Percentiles rank a stretch among this genome's conserved stretches.
These are phyloP conservation scores for Hassar affinis DNA, from an alignment of 2,113 vertebrate species.

Conservation along the genomic window DNA sequence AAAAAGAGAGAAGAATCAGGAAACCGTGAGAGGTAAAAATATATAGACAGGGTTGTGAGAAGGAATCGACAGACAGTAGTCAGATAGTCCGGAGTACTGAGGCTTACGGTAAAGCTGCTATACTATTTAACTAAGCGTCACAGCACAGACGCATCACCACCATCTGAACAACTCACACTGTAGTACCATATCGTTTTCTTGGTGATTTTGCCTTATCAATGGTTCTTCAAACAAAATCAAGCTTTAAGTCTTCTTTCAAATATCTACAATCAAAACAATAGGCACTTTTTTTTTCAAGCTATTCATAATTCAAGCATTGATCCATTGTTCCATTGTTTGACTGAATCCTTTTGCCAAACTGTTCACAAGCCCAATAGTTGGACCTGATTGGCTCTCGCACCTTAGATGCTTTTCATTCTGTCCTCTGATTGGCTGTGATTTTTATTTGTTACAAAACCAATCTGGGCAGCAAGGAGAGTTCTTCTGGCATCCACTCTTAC, in stretches of 20 bases:
- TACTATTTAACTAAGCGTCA: constrained; percentile 37
- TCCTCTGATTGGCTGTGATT: constrained; percentile 26
- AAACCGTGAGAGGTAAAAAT: neutral
- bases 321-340: constrained; percentile 28
- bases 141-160: constrained; percentile 17
- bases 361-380: constrained; percentile 6
- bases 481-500: constrained; percentile 40
- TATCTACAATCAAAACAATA: constrained; percentile 36
- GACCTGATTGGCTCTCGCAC: constrained; percentile 29
- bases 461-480: constrained; percentile 33
- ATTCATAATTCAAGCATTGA: constrained; percentile 19
- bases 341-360: constrained; percentile 20
- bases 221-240: constrained; percentile 34
- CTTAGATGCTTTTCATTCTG: constrained; percentile 2
- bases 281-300: constrained; percentile 39
- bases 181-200: constrained; percentile 6
- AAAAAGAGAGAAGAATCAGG: neutral
- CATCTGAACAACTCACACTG: constrained; percentile 21
- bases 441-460: constrained; percentile 35
- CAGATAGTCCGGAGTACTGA: neutral
- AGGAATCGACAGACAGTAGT: constrained; percentile 15
- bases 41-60: neutral
- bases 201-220: neutral
- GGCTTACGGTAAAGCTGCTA: constrained; percentile 25
- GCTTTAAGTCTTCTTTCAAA: constrained; percentile 9